Conservation (phyloP, 2,797 vertebrate species). For the Octomys mimax region DNA sequence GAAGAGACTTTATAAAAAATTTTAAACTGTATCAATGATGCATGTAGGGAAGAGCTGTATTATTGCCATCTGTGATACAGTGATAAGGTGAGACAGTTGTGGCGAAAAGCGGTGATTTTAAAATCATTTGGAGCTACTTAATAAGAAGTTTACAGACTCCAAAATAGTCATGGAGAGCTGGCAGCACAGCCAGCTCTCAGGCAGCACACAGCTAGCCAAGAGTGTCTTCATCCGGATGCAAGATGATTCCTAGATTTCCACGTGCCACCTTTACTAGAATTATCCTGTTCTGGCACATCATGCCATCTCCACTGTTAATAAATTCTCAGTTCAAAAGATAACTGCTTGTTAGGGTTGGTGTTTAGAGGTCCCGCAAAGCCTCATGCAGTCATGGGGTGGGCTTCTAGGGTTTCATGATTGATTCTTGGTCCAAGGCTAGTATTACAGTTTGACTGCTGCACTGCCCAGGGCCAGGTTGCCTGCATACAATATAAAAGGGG, state of each 20-base stretch:
- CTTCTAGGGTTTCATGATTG: too few relatives aligned
- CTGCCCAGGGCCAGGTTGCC: too few relatives aligned
- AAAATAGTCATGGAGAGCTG: background rate
- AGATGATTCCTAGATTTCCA: background rate
- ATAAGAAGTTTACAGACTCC: background rate
- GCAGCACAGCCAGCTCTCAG: background rate
- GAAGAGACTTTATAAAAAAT: background rate
- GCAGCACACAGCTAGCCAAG: background rate
- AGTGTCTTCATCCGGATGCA: background rate
- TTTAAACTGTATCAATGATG: background rate
- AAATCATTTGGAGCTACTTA: slow-evolving; percentile 14
- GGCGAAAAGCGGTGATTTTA: background rate
- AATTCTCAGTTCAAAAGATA: slow-evolving; percentile 30
- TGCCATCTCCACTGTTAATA: background rate
- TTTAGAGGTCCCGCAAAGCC: too few relatives aligned
- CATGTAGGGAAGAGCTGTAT: background rate
- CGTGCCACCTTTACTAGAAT: background rate
- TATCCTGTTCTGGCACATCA: slow-evolving; percentile 42
- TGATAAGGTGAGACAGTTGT: background rate
- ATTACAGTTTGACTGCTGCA: too few relatives aligned
- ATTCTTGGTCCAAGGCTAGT: too few relatives aligned
- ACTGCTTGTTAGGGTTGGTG: too few relatives aligned
- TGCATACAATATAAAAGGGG: too few relatives aligned
- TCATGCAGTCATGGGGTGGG: too few relatives aligned
- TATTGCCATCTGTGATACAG: background rate